Percentiles rank a stretch among this genome's conserved stretches.
phyloP scores from a whole-genome alignment of 2,797 vertebrate genomes.

The Ceryle rudis region DNA sequence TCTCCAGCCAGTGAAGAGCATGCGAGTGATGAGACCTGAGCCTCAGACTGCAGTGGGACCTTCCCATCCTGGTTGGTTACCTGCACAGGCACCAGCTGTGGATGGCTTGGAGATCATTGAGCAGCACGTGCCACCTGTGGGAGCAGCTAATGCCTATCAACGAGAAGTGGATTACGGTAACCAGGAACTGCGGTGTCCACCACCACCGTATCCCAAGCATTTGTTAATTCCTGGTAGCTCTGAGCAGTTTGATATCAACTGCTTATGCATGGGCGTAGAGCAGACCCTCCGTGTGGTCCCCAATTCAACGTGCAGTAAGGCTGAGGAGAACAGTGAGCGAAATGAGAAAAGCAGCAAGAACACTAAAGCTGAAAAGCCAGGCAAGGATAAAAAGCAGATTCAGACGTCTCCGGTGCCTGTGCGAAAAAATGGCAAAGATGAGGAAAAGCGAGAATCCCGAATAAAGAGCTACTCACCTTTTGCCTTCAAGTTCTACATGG shows the following conservation, averaged over 20 bases:
- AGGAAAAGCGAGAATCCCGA: slow-evolving; percentile 95
- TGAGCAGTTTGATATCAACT: slow-evolving; percentile 81
- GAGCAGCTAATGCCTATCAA: slow-evolving; percentile 80
- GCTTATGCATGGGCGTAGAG: slow-evolving; percentile 82
- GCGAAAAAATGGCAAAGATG: slow-evolving; percentile 90
- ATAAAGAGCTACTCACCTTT: slow-evolving; percentile 98
- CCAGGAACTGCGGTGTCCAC: slow-evolving; percentile 90
- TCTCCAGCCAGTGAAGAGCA: slow-evolving; percentile 95
- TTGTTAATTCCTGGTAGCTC: slow-evolving; percentile 82
- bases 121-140: slow-evolving; percentile 82
- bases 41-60: slow-evolving; percentile 97
- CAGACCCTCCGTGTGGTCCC: slow-evolving; percentile 80
- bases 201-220: slow-evolving; percentile 94
- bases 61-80: slow-evolving; percentile 93
- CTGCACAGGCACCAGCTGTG: slow-evolving; percentile 78
- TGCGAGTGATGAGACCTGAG: slow-evolving; percentile 94
- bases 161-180: slow-evolving; percentile 81
- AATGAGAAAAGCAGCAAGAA: slow-evolving; percentile 85
- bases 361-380: slow-evolving; percentile 84
- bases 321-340: slow-evolving; percentile 76
- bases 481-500: slow-evolving; percentile 99
- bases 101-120: slow-evolving; percentile 80
- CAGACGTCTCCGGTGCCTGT: slow-evolving; percentile 96
- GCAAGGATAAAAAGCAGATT: slow-evolving; percentile 97
- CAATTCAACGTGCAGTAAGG: slow-evolving; percentile 72